phyloP scores from a whole-genome alignment of 2,113 vertebrate genomes.

The Corythaixoides concolor region DNA sequence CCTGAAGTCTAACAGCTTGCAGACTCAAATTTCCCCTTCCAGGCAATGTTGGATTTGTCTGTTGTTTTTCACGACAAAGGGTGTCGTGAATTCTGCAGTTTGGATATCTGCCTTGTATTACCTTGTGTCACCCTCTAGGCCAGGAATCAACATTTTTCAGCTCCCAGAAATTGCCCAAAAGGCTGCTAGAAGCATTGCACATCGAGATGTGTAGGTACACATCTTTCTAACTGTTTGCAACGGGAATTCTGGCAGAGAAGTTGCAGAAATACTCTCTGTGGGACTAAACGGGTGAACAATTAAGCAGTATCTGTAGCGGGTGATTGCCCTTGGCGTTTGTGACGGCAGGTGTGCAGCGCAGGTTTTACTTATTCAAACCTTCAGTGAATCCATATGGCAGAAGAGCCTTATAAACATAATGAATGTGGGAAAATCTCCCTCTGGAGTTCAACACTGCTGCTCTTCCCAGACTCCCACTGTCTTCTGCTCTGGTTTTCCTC shows the following conservation, averaged over 20 bases:
- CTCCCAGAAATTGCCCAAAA: slow-evolving; percentile 78
- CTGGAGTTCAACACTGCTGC: not conserved
- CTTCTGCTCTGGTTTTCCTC: not conserved
- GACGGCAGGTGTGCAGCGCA: not conserved
- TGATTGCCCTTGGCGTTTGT: slow-evolving; percentile 36
- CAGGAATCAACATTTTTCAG: slow-evolving; percentile 76
- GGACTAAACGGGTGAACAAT: slow-evolving; percentile 54
- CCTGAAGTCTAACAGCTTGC: slow-evolving; percentile 87
- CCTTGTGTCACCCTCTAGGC: slow-evolving; percentile 78
- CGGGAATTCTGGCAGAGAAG: slow-evolving; percentile 41
- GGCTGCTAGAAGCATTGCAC: slow-evolving; percentile 68
- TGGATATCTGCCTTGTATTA: slow-evolving; percentile 84
- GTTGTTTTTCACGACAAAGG: slow-evolving; percentile 85
- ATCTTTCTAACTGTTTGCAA: slow-evolving; percentile 24
- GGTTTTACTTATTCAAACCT: not conserved
- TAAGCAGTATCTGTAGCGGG: slow-evolving; percentile 35
- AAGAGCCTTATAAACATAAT: not conserved
- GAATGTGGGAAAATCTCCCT: not conserved
- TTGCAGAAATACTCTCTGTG: slow-evolving; percentile 45
- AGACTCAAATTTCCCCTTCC: slow-evolving; percentile 90
- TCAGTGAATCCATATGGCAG: not conserved
- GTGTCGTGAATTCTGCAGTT: slow-evolving; percentile 82
- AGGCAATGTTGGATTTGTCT: slow-evolving; percentile 84
- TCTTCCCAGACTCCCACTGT: not conserved
- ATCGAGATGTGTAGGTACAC: slow-evolving; percentile 43